Percentiles rank a stretch among this genome's conserved stretches.
Conservation (phyloP, 2,113 vertebrate species). For the Pelusios castaneus region DNA sequence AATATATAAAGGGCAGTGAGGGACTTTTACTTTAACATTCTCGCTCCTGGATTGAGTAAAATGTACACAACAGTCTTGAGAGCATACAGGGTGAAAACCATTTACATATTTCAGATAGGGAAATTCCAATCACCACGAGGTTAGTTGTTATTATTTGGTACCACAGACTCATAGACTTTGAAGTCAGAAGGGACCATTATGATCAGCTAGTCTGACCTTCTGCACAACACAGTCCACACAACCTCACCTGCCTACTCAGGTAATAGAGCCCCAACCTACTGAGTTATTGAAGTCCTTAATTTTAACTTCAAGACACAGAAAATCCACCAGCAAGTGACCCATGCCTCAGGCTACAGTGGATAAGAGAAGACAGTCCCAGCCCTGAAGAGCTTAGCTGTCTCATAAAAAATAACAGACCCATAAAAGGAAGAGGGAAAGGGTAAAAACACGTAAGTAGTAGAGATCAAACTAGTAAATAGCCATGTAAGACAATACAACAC, state of each 20-base stretch:
- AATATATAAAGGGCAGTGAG: neutral
- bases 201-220: too few species aligned
- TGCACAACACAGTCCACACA: too few species aligned
- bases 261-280: too few species aligned
- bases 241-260: too few species aligned
- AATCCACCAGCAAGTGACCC: too few species aligned
- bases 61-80: neutral
- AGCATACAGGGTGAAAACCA: neutral
- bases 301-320: too few species aligned
- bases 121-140: neutral
- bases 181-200: too few species aligned
- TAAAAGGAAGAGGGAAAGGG: neutral
- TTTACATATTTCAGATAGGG: neutral
- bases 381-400: neutral
- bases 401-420: neutral
- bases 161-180: neutral
- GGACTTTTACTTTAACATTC: slow-evolving; percentile 1
- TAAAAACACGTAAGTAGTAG: neutral
- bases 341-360: neutral
- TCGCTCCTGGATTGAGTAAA: neutral
- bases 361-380: neutral
- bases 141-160: neutral
- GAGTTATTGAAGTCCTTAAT: too few species aligned
- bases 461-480: neutral
- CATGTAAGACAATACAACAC: neutral